phyloP scores from a whole-genome alignment of 2,888 invertebrate genomes.

The Salpingus planirostris region DNA sequence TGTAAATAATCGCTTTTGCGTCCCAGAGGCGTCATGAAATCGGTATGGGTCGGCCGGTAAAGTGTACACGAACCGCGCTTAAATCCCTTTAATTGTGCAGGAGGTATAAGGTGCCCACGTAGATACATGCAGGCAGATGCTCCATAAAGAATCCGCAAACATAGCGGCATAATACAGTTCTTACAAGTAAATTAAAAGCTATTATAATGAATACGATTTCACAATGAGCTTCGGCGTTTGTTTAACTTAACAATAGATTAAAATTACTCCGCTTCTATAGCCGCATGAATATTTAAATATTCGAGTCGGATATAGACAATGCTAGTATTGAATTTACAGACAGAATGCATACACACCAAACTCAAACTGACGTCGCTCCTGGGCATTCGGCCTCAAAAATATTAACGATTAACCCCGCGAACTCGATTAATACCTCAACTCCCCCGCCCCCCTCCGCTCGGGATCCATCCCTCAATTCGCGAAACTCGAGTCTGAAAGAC shows the following conservation, averaged over 20 bases:
- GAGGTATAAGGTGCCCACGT: constrained; percentile 8
- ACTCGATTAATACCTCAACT: constrained; percentile 12
- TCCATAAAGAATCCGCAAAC: constrained; percentile 16
- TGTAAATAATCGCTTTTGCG: constrained; percentile 22
- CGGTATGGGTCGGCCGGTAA: too few species aligned
- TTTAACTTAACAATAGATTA: constrained; percentile 44
- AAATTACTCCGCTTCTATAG: constrained; percentile 43
- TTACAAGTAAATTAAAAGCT: constrained; percentile 44
- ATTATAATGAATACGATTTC: constrained; percentile 41
- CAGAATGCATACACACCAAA: constrained; percentile 28
- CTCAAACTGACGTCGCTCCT: constrained; percentile 15
- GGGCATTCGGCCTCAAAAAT: constrained; percentile 22
- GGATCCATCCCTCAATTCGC: too few species aligned
- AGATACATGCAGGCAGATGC: constrained; percentile 11
- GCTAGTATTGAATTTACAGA: constrained; percentile 38
- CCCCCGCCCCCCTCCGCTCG: background rate
- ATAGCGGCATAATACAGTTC: constrained; percentile 28
- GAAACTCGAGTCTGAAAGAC: too few species aligned
- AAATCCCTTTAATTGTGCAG: too few species aligned
- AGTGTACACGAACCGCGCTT: too few species aligned
- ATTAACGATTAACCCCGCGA: constrained; percentile 21
- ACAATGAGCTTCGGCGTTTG: constrained; percentile 42
- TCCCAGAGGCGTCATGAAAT: constrained; percentile 4
- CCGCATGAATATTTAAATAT: constrained; percentile 41
- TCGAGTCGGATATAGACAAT: constrained; percentile 38